These are phyloP conservation scores for Adineta ricciae DNA, from an alignment of 2,888 invertebrate genomes.

Conservation along the genomic window DNA sequence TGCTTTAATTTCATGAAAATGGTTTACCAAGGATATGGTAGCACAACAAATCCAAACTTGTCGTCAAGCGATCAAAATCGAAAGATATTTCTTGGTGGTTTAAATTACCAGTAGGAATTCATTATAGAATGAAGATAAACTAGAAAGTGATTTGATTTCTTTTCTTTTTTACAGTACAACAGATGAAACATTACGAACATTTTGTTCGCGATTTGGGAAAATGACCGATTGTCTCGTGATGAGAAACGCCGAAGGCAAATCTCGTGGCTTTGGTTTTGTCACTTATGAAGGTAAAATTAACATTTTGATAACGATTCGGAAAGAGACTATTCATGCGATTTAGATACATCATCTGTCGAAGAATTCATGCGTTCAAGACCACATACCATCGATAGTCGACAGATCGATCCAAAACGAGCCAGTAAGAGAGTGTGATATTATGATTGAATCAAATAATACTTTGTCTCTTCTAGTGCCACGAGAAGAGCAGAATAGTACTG, in stretches of 20 bases:
- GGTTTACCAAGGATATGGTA: background rate
- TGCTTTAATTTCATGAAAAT: background rate
- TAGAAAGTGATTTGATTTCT: background rate
- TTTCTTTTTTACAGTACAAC: background rate
- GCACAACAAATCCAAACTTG: background rate
- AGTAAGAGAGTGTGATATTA: background rate
- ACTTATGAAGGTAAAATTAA: background rate
- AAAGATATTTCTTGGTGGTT: slow-evolving; percentile 17
- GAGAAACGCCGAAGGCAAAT: slow-evolving; percentile 37
- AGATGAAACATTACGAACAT: background rate
- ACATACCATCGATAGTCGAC: background rate
- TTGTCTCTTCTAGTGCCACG: slow-evolving; percentile 38
- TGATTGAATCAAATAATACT: background rate
- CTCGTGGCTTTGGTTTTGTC: slow-evolving; percentile 1
- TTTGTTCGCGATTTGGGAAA: slow-evolving; percentile 68
- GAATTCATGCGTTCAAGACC: background rate
- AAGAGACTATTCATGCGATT: background rate
- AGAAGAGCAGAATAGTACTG: slow-evolving; percentile 64
- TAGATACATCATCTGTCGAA: background rate
- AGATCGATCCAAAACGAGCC: slow-evolving; percentile 13
- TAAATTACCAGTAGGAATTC: background rate
- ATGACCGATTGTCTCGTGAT: slow-evolving; percentile 51
- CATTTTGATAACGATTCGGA: background rate
- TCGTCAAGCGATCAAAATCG: background rate
- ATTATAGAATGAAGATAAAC: background rate